Evolutionary conservation across 2,888 invertebrate genomes (phyloP).

Genomic region (Autographa pulchrina): DNA sequence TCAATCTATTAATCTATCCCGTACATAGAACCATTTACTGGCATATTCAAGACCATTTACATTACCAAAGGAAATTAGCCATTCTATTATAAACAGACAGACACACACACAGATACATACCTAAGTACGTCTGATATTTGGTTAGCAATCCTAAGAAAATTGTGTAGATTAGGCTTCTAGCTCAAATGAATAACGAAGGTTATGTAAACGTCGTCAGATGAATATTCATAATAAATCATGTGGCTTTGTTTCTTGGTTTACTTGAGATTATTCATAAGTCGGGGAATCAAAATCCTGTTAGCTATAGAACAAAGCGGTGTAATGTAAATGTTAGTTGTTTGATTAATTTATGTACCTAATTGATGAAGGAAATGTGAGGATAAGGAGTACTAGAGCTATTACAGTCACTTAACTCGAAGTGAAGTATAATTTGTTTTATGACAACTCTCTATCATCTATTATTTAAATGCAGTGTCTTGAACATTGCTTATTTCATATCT

Average conservation of each 20-base stretch:
- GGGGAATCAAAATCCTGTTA: slow-evolving; percentile 1
- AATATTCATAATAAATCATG: slow-evolving; percentile 7
- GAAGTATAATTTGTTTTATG: too few species aligned
- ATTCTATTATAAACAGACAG: not conserved
- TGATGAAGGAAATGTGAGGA: not conserved
- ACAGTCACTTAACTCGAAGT: too few species aligned
- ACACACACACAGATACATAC: not conserved
- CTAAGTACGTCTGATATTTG: not conserved
- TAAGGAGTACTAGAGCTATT: not conserved
- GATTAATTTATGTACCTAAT: slow-evolving; percentile 1
- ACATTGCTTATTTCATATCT: too few species aligned
- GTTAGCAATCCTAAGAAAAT: not conserved
- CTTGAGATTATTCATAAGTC: slow-evolving; percentile 7
- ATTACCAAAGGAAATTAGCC: not conserved
- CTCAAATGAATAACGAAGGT: not conserved
- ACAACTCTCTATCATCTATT: too few species aligned
- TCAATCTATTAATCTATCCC: not conserved
- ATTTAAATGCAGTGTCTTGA: too few species aligned
- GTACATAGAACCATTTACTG: not conserved
- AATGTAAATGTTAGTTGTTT: not conserved
- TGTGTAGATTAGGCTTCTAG: not conserved
- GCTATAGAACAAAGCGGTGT: not conserved
- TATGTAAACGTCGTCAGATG: slow-evolving; percentile 4
- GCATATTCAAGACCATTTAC: not conserved
- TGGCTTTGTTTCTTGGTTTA: not conserved